Conservation (phyloP, 2,888 invertebrate genomes). For the Drepanosiphum platanoidis region DNA sequence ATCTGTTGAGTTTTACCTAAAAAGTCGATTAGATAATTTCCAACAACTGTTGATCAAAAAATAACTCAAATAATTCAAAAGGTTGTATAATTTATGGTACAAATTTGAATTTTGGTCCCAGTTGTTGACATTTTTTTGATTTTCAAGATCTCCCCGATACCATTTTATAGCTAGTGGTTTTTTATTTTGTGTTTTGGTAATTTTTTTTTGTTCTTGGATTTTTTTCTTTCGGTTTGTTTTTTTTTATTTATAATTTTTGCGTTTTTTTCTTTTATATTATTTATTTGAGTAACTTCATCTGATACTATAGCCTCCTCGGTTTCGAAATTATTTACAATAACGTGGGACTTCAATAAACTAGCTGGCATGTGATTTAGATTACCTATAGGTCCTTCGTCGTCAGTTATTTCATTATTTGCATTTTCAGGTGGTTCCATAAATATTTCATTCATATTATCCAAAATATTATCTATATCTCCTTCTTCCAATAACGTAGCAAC, state of each 20-base stretch:
- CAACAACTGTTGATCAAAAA: conserved; percentile 27
- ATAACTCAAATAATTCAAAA: conserved; percentile 18
- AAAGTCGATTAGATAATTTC: too few species aligned
- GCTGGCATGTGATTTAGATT: conserved; percentile 13
- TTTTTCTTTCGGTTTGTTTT: background rate
- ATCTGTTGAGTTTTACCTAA: too few species aligned
- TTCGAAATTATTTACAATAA: conserved; percentile 4
- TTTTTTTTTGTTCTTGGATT: conserved; percentile 2
- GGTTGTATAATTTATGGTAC: conserved; percentile 9
- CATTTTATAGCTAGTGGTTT: conserved; percentile 1
- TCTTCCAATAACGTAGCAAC: conserved; percentile 1
- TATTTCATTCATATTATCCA: background rate
- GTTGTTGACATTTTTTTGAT: background rate
- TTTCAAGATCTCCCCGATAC: background rate
- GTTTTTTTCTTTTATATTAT: background rate
- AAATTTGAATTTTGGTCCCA: conserved; percentile 1
- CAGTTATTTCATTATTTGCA: background rate
- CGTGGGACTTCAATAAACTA: conserved; percentile 5
- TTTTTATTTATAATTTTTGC: background rate
- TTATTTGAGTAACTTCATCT: background rate
- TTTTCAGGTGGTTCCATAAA: background rate
- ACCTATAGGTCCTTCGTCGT: background rate
- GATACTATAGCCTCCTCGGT: background rate
- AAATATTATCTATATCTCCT: conserved; percentile 11
- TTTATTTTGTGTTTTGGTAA: background rate